Base-by-base conservation (phyloP, 23 tunicate genomes). In the Clavelina lepadiformis region DNA sequence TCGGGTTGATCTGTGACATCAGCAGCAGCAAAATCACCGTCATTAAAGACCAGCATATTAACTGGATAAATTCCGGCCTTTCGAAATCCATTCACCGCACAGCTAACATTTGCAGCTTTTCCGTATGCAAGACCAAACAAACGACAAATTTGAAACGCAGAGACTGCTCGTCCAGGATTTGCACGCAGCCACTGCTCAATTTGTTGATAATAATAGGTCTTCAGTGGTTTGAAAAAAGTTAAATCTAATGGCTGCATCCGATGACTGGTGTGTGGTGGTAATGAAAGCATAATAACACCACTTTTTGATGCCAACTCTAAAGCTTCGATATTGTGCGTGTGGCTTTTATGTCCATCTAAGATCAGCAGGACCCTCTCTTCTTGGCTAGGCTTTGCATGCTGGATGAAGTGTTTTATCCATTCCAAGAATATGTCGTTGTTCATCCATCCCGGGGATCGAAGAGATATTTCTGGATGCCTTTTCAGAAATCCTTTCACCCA, bases 161-260 rank as follows among this genome's bases (percentile, higher is more conserved):
- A 44, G 13, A 58, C 51, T 18, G 58, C 64, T 27, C 78, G 29
- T 30, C 78, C 78, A 36, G 67, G 67, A 72, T 72, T 24, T 29
- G 78, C 68, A n/a, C 58, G 38, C 58, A 72, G 44, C 78, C 78
- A 72, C 8, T 66, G 72, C 8, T 46, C 50, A 44, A 72, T 72
- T 5, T 58, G 38, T 30, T 58, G 78, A 21, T 22, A 38, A 59
- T 58, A 72, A 31, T 58, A 71, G 5, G 38, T 72, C 31, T 72
- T 58, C 21, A 58, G 15, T 41, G 67, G 78, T 59, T 59, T 72
- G 28, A 72, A 58, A 59, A 72, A 58, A 22, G 78, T 21, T n/a
- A 72, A 38, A 45, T 58, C 67, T 13, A 72, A 45, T 7, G 78
- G 67, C 35, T 72, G 78, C 58, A 59, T 58, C 3, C 28, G 22